phyloP scores from a whole-genome alignment of 2,888 invertebrate genomes.

The Parelbella ahira region DNA sequence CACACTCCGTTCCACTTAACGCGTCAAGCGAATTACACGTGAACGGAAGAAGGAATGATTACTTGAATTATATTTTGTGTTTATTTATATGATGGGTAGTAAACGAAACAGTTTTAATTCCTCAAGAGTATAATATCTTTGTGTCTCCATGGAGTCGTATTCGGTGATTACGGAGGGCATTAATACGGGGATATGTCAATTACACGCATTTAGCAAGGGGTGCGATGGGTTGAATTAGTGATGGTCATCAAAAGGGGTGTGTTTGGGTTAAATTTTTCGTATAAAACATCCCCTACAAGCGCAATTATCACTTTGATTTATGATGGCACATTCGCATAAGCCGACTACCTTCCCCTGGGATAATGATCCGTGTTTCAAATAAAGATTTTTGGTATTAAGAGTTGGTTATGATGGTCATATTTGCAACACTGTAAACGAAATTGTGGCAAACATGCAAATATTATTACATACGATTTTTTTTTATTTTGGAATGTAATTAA shows the following conservation, averaged over 20 bases:
- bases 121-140: slow-evolving; percentile 14
- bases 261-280: slow-evolving; percentile 18
- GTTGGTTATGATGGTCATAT: too few relatives aligned
- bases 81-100: too few relatives aligned
- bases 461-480: too few relatives aligned
- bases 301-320: slow-evolving; percentile 22
- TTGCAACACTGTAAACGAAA: too few relatives aligned
- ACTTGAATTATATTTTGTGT: slow-evolving; percentile 47
- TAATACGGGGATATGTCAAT: slow-evolving; percentile 36
- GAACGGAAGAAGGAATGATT: slow-evolving; percentile 48
- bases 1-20: slow-evolving; percentile 39
- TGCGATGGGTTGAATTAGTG: slow-evolving; percentile 21
- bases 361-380: slow-evolving; percentile 1
- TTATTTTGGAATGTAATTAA: too few relatives aligned
- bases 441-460: too few relatives aligned
- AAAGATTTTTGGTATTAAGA: neutral
- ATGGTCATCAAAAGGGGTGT: slow-evolving; percentile 26
- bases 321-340: slow-evolving; percentile 13
- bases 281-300: slow-evolving; percentile 12
- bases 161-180: slow-evolving; percentile 26
- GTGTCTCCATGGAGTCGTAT: slow-evolving; percentile 11
- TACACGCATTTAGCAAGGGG: slow-evolving; percentile 16
- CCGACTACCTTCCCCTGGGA: slow-evolving; percentile 5
- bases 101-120: slow-evolving; percentile 29
- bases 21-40: slow-evolving; percentile 46